Evolutionary conservation across 2,888 invertebrate species (phyloP).

Genomic region (Mythimna impura): DNA sequence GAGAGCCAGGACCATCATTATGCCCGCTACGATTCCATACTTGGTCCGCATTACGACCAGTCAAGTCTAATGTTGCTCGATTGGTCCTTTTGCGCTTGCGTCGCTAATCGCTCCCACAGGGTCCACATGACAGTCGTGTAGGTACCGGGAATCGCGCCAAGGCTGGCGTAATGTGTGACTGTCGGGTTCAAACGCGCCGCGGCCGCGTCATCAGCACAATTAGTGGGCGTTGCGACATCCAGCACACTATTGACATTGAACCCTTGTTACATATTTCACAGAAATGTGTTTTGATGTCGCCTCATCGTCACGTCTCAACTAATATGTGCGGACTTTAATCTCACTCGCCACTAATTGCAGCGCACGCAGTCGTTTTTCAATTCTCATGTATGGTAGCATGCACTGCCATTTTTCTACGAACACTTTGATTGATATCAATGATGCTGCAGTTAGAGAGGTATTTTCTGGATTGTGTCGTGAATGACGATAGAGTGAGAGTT

Average conservation of each 20-base stretch:
- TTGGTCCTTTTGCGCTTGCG: constrained; percentile 51
- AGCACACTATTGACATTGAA: constrained; percentile 87
- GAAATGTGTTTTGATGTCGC: constrained; percentile 84
- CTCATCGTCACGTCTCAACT: constrained; percentile 73
- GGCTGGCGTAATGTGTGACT: constrained; percentile 79
- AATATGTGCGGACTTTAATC: constrained; percentile 75
- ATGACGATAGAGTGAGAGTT: constrained; percentile 27
- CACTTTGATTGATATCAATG: constrained; percentile 52
- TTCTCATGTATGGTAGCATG: constrained; percentile 44
- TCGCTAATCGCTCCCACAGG: constrained; percentile 58
- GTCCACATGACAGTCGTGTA: constrained; percentile 56
- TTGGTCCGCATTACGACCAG: constrained; percentile 35
- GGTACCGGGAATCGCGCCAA: constrained; percentile 84
- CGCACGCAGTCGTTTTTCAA: constrained; percentile 43
- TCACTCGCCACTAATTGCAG: constrained; percentile 57
- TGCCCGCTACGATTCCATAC: constrained; percentile 28
- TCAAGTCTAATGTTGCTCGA: constrained; percentile 35
- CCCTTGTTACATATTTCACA: constrained; percentile 87
- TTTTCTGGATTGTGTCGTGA: constrained; percentile 27
- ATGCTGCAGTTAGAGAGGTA: constrained; percentile 42
- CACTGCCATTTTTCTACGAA: constrained; percentile 55
- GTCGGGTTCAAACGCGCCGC: constrained; percentile 85
- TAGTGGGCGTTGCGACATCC: constrained; percentile 85
- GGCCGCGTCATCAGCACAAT: constrained; percentile 80
- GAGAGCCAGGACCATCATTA: constrained; percentile 1